Percentiles rank a stretch among this genome's conserved stretches.
Evolutionary conservation across 64 coral and sea anemone species (phyloP).

Genomic region (Catalaphyllia jardinei): DNA sequence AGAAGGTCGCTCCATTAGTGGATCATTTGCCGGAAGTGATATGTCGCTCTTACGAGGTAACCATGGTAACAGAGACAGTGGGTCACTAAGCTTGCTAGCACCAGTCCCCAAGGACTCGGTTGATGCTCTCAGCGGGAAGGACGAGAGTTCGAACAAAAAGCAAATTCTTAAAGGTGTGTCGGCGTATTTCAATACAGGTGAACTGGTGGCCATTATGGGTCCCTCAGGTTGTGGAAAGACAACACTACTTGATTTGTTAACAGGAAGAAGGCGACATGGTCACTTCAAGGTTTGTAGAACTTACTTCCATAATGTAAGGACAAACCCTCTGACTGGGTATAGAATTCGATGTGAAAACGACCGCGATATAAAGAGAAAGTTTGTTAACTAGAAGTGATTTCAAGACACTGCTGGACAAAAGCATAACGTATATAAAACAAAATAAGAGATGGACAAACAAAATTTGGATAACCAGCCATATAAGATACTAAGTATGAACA

Average conservation of each 20-base stretch:
- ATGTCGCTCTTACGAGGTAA: background rate
- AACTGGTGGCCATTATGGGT: slow-evolving; percentile 33
- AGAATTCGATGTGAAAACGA: too few species aligned
- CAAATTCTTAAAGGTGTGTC: slow-evolving; percentile 30
- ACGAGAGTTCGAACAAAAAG: background rate
- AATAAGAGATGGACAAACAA: too few species aligned
- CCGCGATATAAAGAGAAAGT: too few species aligned
- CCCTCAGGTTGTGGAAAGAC: slow-evolving; percentile 31
- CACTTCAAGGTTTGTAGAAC: slow-evolving; percentile 11
- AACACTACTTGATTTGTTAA: slow-evolving; percentile 24
- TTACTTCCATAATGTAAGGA: too few species aligned
- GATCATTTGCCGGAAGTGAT: slow-evolving; percentile 28
- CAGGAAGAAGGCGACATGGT: slow-evolving; percentile 18
- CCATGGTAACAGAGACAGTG: background rate
- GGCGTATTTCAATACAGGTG: slow-evolving; percentile 37
- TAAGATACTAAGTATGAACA: too few species aligned
- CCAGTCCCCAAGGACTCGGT: background rate
- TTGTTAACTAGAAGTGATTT: too few species aligned
- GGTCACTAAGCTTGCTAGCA: too few species aligned
- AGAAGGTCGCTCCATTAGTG: background rate
- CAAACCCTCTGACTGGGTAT: too few species aligned
- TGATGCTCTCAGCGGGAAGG: background rate
- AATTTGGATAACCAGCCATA: too few species aligned
- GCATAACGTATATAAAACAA: too few species aligned
- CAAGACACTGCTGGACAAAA: too few species aligned